These are phyloP conservation scores for Rhynchotus rufescens DNA, from an alignment of 2,797 vertebrate genomes.

Conservation along the genomic window DNA sequence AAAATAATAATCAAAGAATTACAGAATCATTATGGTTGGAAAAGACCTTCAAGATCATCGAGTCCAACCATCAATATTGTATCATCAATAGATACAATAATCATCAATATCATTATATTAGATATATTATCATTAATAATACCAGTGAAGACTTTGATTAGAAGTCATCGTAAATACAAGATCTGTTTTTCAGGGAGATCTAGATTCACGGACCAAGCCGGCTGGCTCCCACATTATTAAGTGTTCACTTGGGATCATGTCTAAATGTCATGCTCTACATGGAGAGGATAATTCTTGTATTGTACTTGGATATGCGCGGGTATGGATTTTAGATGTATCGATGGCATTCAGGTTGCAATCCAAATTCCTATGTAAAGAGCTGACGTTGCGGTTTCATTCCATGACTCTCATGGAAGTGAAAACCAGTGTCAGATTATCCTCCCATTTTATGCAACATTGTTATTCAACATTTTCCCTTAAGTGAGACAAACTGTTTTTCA, in stretches of 20 bases:
- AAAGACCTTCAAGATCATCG: too few species aligned
- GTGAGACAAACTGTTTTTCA: fast-evolving
- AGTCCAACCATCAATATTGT: too few species aligned
- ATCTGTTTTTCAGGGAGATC: not conserved
- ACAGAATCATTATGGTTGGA: too few species aligned
- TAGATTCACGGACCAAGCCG: not conserved
- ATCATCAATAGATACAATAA: too few species aligned
- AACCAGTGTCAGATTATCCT: not conserved
- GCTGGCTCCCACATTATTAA: not conserved
- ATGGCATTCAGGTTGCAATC: not conserved
- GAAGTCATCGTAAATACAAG: not conserved
- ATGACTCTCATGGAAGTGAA: fast-evolving
- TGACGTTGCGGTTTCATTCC: not conserved
- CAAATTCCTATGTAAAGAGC: not conserved
- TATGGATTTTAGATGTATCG: not conserved
- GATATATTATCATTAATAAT: not conserved
- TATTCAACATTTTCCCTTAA: not conserved
- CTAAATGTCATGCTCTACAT: not conserved
- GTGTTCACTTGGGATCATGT: not conserved
- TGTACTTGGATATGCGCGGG: not conserved
- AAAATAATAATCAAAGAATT: not conserved
- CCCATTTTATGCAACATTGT: not conserved
- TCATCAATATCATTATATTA: too few species aligned
- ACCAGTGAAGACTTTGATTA: not conserved
- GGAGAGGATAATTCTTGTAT: not conserved